Evolutionary conservation across 2,797 vertebrate genomes (phyloP), one percentile per base, ranked within the genome.

Genomic region (Naso thynnoides): DNA sequence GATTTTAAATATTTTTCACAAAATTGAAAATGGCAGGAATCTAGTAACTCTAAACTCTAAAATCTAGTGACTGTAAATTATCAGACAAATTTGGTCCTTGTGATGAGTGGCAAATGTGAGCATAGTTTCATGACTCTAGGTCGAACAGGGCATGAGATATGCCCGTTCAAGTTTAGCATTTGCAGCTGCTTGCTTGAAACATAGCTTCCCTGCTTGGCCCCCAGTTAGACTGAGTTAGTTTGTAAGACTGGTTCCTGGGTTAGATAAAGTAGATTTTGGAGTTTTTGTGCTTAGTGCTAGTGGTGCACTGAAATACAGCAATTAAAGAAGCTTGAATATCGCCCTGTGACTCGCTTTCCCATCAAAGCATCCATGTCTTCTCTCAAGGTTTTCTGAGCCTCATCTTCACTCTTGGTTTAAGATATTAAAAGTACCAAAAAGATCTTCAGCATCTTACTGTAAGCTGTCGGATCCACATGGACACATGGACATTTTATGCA

Each of bases 291-390:
- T 24, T 15, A 41, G 24, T 50, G 45, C 13, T 41, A 21, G 23
- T 2, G 42, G 23, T 48, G 31, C 21, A 49, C 36, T 58, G 24
- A 50, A 16, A 16, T 24, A 24, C 1, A 0, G 15, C 5, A 36
- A 11, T 52, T 52, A 19, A 41, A 21, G 11, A 33, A 15, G 45
- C 38, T 29, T 2, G 21, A 63, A 67, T 42, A 24, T 67, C 23
- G 53, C 16, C 23, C 47, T 58, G 23, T 57, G 21, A 48, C 45
- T 9, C 15, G 4, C 16, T 26, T 39, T 23, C 16, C 2, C 45
- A 38, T 61, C n/a, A 59, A 49, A 53, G 44, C 15, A 66, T 26
- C 48, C 8, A 15, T 55, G 10, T 47, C 52, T 31, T 60, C 24
- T 62, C 3, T 38, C 23, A 54, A 56, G 44, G 38, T 45, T 54